A percentile compares a stretch with the other conserved stretches of the same genome.
phyloP scores from a whole-genome alignment of 2,113 vertebrate genomes.

The Hippocampus barbouri region DNA sequence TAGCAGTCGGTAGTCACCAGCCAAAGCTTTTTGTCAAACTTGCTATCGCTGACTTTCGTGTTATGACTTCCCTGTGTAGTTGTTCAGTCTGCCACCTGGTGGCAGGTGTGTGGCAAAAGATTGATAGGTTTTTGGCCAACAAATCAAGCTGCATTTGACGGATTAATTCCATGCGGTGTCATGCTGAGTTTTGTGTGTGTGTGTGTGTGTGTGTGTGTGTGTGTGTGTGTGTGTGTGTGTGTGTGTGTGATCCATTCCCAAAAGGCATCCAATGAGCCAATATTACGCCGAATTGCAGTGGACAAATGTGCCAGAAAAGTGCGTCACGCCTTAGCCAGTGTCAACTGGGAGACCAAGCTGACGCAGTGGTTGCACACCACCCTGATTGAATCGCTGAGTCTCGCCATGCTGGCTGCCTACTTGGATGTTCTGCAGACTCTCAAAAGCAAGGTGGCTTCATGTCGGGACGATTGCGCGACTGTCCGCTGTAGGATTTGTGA shows the following conservation, averaged over 20 bases:
- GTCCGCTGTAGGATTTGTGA: not conserved
- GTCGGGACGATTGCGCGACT: not conserved
- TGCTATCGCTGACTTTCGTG: no score
- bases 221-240: no score
- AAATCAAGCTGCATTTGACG: no score
- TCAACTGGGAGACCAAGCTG: constrained; percentile 92
- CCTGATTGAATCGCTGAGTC: constrained; percentile 89
- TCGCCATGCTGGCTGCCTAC: constrained; percentile 92
- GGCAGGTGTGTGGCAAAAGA: no score
- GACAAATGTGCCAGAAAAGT: constrained; percentile 94
- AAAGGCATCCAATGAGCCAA: constrained; percentile 90
- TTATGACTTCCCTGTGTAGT: no score
- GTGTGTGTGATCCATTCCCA: constrained; percentile 2
- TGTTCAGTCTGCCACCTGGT: no score
- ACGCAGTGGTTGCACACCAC: constrained; percentile 95
- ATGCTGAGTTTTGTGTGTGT: no score
- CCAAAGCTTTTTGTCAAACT: no score
- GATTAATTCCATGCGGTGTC: no score
- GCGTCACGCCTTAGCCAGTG: constrained; percentile 87
- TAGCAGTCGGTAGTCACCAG: no score
- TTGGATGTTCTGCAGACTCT: constrained; percentile 95
- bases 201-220: not conserved
- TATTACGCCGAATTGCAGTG: constrained; percentile 88
- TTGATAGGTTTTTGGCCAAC: no score
- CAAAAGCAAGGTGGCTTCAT: constrained; percentile 83